Evolutionary conservation across 2,113 vertebrate species (phyloP).

Genomic region (Meleagris gallopavo): DNA sequence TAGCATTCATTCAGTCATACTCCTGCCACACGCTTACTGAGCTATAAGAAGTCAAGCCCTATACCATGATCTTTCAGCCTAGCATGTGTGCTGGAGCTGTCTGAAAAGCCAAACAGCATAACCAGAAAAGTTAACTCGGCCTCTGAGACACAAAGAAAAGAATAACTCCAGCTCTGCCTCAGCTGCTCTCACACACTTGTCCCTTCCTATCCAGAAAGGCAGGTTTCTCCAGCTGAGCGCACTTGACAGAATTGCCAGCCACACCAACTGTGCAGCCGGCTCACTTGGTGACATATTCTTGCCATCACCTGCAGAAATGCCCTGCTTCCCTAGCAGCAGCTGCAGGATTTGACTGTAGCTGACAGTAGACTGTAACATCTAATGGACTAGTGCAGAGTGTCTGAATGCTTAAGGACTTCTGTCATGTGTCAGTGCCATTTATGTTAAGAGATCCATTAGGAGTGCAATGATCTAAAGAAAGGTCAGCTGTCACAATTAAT

Average conservation of each 20-base stretch:
- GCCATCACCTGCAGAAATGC: constrained; percentile 65
- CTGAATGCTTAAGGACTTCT: constrained; percentile 63
- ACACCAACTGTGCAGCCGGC: background rate
- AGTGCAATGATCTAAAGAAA: constrained; percentile 68
- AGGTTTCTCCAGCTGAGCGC: background rate
- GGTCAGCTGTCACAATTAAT: constrained; percentile 73
- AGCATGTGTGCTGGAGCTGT: background rate
- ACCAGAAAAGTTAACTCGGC: background rate
- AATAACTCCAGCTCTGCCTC: background rate
- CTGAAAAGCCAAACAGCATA: background rate
- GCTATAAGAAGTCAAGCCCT: background rate
- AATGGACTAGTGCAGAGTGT: constrained; percentile 56
- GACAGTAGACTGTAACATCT: constrained; percentile 67
- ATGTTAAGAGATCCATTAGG: constrained; percentile 71
- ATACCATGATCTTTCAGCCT: background rate
- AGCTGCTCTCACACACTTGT: background rate
- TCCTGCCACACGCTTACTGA: fast-evolving
- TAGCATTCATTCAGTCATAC: background rate
- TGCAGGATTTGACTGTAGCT: constrained; percentile 51
- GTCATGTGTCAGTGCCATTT: constrained; percentile 74
- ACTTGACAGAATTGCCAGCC: constrained; percentile 14
- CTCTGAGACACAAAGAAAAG: background rate
- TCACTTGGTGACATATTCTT: constrained; percentile 65
- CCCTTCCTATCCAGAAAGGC: constrained; percentile 1
- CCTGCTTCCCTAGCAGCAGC: constrained; percentile 17